These are phyloP conservation scores for Copsychus sechellarum DNA, from an alignment of 2,113 vertebrate genomes.

Conservation along the genomic window DNA sequence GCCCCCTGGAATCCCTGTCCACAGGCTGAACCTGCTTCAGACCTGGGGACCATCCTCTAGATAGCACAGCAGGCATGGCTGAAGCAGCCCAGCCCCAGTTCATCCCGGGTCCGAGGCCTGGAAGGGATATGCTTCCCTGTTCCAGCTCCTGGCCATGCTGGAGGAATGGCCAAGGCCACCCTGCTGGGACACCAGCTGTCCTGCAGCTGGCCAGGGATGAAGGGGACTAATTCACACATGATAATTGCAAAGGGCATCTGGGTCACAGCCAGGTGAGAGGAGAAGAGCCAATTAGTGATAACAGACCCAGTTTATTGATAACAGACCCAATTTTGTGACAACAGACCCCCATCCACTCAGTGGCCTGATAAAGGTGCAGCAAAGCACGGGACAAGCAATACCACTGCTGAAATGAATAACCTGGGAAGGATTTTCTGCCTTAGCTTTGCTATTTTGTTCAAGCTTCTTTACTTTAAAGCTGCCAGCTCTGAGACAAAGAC, in stretches of 20 bases:
- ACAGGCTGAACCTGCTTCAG: background rate
- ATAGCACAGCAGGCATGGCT: fast-evolving
- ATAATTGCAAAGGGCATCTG: background rate
- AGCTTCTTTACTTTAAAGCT: background rate
- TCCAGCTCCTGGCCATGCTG: background rate
- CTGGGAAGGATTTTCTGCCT: background rate
- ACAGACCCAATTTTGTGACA: background rate
- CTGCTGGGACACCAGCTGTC: background rate
- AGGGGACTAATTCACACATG: background rate
- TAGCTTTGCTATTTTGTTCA: background rate
- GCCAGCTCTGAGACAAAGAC: background rate
- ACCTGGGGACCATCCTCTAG: background rate
- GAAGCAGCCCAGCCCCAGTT: background rate
- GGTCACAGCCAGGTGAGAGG: background rate
- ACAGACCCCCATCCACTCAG: background rate
- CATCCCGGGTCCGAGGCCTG: background rate
- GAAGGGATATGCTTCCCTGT: background rate
- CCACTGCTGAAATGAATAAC: background rate
- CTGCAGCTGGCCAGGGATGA: background rate
- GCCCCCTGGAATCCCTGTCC: background rate
- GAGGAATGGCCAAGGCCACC: background rate
- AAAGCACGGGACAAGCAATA: background rate
- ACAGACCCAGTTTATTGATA: background rate
- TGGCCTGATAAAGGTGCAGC: fast-evolving
- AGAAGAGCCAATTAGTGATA: background rate